Percentiles rank a stretch among this genome's conserved stretches.
These are phyloP conservation scores for Xestobium rufovillosum DNA, from an alignment of 2,888 invertebrate species.

Conservation along the genomic window DNA sequence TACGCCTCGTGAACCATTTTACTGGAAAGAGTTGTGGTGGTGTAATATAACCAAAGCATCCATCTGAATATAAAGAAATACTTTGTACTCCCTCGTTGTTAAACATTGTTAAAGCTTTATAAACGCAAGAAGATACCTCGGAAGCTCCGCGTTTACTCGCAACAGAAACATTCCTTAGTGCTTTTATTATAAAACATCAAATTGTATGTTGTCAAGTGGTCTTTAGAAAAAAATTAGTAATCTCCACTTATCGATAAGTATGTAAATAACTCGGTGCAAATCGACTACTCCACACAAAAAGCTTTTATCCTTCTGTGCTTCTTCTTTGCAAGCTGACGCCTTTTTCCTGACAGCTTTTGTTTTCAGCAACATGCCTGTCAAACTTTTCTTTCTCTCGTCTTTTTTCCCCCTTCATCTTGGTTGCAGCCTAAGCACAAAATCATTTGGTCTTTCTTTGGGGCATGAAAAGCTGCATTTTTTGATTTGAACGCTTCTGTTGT, in stretches of 20 bases:
- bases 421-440: slow-evolving; percentile 14
- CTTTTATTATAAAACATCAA: slow-evolving; percentile 13
- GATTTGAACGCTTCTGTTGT: slow-evolving; percentile 9
- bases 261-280: slow-evolving; percentile 13
- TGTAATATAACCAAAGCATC: slow-evolving; percentile 8
- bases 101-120: slow-evolving; percentile 12
- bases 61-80: slow-evolving; percentile 14
- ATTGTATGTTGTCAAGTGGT: slow-evolving; percentile 15
- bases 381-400: slow-evolving; percentile 9
- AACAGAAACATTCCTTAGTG: slow-evolving; percentile 15
- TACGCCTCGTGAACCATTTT: slow-evolving; percentile 9
- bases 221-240: slow-evolving; percentile 18
- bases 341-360: slow-evolving; percentile 7
- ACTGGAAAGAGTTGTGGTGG: slow-evolving; percentile 14
- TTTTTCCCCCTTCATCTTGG: slow-evolving; percentile 16
- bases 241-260: slow-evolving; percentile 17
- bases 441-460: slow-evolving; percentile 13
- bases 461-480: slow-evolving; percentile 9
- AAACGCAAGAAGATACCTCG: slow-evolving; percentile 11
- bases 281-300: slow-evolving; percentile 10
- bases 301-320: not conserved
- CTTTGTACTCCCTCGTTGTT: slow-evolving; percentile 6
- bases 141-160: slow-evolving; percentile 16
- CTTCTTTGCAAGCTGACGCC: slow-evolving; percentile 5
- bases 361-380: slow-evolving; percentile 7